Evolutionary conservation across 2,888 invertebrate genomes (phyloP).

Genomic region (Holacanthella duospinosa): DNA sequence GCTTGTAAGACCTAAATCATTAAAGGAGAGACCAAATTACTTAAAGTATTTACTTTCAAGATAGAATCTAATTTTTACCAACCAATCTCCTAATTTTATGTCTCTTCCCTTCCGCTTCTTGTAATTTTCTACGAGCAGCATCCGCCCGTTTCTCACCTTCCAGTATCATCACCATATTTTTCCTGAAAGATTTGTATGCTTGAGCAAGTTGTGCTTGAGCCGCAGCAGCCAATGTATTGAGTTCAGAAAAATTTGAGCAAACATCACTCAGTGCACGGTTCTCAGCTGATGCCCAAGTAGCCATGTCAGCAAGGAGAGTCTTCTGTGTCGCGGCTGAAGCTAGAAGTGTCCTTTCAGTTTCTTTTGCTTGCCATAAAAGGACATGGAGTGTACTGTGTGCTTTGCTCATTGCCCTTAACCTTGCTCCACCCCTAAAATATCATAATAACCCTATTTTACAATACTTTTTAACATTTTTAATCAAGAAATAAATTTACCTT

Average conservation of each 20-base stretch:
- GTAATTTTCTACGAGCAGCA: conserved; percentile 24
- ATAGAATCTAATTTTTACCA: no score
- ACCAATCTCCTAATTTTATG: conserved; percentile 33
- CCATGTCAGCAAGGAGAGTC: conserved; percentile 34
- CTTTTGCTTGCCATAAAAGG: conserved; percentile 35
- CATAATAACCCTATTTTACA: background rate
- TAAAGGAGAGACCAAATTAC: no score
- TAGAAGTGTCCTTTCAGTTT: conserved; percentile 29
- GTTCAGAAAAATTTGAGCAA: conserved; percentile 31
- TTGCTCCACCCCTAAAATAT: conserved; percentile 29
- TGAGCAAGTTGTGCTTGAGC: conserved; percentile 30
- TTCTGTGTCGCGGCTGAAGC: conserved; percentile 35
- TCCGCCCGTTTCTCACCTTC: conserved; percentile 36
- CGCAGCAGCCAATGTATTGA: conserved; percentile 25
- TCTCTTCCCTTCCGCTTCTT: conserved; percentile 34
- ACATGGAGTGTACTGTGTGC: conserved; percentile 33
- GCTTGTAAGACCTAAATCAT: conserved; percentile 31
- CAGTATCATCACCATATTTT: conserved; percentile 34
- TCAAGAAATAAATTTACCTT: no score
- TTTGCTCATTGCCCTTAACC: conserved; percentile 27
- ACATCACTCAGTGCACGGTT: conserved; percentile 35
- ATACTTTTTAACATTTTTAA: background rate
- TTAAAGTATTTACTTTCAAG: background rate
- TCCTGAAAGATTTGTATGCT: conserved; percentile 34
- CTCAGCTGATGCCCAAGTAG: conserved; percentile 35